Evolutionary conservation across 2,888 invertebrate species (phyloP), one percentile per base, ranked within the genome.

Genomic region (Ophion ventricosus): DNA sequence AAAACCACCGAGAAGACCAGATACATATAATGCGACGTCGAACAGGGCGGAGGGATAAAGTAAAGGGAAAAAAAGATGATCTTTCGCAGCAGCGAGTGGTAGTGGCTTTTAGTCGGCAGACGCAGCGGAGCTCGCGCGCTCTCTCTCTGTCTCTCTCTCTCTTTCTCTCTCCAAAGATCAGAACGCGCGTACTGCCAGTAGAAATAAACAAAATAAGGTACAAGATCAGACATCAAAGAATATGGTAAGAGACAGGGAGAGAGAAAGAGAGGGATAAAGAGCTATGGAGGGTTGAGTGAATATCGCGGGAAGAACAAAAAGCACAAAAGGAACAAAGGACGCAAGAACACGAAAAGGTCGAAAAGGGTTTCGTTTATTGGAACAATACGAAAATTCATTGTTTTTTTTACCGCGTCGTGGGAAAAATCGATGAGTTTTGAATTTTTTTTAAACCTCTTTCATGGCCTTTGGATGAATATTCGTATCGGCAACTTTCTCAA

Each of bases 361-460:
- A 64, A 70, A 59, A 57, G 23, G 73, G 75, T 77, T 91, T 92
- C 92, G 92, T 92, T 92, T 92, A 92, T 92, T 92, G 88, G 92
- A 91, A 92, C 91, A 91, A 92, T 92, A 91, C 91, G 91, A 92
- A 92, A 91, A 92, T 92, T 92, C 91, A 92, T 92, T 92, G n/a
- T 92, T 91, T 91, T 91, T 91, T 91, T 90, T 92, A 91, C 91
- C 86, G 90, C 35, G 26, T 4, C 35, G 35, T 8, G 35, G 35
- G 35, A 35, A 88, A 89, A 88, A 89, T 90, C 91, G 88, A 89
- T 88, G 49, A 49, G 14, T 2, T 49, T 49, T 2, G 86, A 87
- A 87, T 90, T 90, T 91, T 90, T 91, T 91, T 90, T 59, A 17
- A 23, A 17, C 2, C 69, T 59, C 20, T 49, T n/a, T 63, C n/a